Conservation (phyloP, 2,888 invertebrate species). For the Poecilus cupreus region DNA sequence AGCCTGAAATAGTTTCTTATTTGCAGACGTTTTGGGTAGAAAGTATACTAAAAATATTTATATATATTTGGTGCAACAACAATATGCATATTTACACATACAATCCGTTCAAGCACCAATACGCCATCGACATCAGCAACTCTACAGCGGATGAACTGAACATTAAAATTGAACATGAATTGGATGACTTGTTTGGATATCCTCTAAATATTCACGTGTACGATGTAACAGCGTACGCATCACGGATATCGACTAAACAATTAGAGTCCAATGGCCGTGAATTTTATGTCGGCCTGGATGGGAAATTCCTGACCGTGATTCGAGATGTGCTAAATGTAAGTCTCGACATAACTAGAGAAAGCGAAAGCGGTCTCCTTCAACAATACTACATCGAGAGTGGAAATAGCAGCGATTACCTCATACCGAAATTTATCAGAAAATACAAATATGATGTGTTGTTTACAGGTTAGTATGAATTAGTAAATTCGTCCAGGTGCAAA, state of each 20-base stretch:
- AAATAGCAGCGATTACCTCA: too few relatives aligned
- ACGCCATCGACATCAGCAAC: constrained; percentile 13
- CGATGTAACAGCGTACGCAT: not conserved
- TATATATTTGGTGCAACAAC: constrained; percentile 21
- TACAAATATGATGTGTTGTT: too few relatives aligned
- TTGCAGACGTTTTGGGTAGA: constrained; percentile 3
- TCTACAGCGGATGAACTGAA: not conserved
- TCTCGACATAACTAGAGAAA: not conserved
- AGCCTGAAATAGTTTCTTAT: not conserved
- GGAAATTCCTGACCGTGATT: constrained; percentile 15
- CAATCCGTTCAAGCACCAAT: constrained; percentile 30
- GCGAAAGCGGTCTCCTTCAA: too few relatives aligned
- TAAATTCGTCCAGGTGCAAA: too few relatives aligned
- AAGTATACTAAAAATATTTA: constrained; percentile 12
- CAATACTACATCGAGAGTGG: too few relatives aligned
- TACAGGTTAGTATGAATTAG: too few relatives aligned
- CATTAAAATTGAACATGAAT: not conserved
- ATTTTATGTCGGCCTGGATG: not conserved
- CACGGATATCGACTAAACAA: not conserved
- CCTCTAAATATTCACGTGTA: not conserved
- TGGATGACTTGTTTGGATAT: constrained; percentile 5
- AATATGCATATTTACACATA: constrained; percentile 2
- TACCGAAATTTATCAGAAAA: too few relatives aligned
- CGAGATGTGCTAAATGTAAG: constrained; percentile 25
- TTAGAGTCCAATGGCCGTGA: not conserved